Conservation (phyloP, 2,888 invertebrate species). For the Standfussiana lucernea region DNA sequence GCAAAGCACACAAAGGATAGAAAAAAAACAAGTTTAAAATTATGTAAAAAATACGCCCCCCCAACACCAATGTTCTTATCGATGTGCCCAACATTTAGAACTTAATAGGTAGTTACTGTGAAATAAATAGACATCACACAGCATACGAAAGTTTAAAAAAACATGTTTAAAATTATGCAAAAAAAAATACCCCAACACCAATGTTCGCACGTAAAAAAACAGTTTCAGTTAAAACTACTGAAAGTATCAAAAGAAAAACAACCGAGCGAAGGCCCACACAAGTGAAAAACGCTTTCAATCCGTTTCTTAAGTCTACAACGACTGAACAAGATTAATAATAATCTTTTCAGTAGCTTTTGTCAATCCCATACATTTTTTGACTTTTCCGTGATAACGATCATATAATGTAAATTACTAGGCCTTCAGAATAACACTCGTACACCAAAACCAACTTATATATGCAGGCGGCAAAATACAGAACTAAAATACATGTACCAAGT, state of each 20-base stretch:
- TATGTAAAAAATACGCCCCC: too few species aligned
- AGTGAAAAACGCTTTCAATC: neutral
- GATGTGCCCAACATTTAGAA: too few species aligned
- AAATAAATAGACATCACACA: too few species aligned
- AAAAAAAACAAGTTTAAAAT: too few species aligned
- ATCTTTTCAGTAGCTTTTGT: neutral
- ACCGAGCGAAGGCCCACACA: neutral
- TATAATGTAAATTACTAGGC: neutral
- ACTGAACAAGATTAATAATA: neutral
- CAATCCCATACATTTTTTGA: neutral
- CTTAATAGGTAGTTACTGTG: neutral
- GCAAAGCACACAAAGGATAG: too few species aligned
- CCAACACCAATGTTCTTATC: too few species aligned
- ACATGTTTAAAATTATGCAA: too few species aligned
- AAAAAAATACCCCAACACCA: conserved; percentile 13
- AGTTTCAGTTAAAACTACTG: neutral
- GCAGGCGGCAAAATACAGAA: neutral
- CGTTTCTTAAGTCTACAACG: neutral
- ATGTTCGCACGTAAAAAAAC: conserved; percentile 1
- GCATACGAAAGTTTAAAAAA: too few species aligned
- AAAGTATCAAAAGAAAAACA: neutral
- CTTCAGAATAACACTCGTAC: neutral
- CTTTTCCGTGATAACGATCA: neutral
- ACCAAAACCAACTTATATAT: neutral
- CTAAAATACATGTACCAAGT: too few species aligned